These are phyloP conservation scores for Xanthostigma xanthostigma DNA, from an alignment of 2,888 invertebrate genomes.

Conservation along the genomic window DNA sequence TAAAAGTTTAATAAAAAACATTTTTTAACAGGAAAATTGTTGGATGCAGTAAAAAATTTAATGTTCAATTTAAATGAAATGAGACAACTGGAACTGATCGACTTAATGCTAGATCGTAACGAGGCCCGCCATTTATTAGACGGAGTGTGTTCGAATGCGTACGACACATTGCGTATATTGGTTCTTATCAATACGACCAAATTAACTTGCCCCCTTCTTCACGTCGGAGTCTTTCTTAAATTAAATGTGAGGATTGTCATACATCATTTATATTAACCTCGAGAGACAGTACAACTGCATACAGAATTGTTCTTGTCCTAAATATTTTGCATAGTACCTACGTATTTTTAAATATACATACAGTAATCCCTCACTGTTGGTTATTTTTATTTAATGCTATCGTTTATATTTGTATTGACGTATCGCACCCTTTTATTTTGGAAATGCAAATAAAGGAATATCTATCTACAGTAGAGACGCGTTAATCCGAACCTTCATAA, in stretches of 20 bases:
- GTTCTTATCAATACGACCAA: conserved; percentile 62
- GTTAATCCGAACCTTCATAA: no score
- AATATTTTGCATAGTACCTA: no score
- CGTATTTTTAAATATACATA: no score
- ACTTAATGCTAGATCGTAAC: conserved; percentile 56
- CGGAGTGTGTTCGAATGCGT: conserved; percentile 50
- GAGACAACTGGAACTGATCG: conserved; percentile 47
- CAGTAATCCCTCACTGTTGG: no score
- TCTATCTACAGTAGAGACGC: no score
- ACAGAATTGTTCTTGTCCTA: no score
- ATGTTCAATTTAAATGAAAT: conserved; percentile 49
- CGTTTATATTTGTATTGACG: no score
- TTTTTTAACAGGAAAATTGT: conserved; percentile 33
- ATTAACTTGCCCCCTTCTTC: conserved; percentile 49
- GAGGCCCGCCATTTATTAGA: conserved; percentile 58
- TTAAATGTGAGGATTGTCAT: conserved; percentile 34
- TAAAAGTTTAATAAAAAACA: neutral
- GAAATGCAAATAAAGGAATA: no score
- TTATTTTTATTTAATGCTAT: no score
- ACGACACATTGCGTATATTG: conserved; percentile 43
- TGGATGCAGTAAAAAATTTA: conserved; percentile 49
- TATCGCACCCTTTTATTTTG: no score
- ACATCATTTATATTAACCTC: conserved; percentile 1
- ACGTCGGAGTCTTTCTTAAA: conserved; percentile 61
- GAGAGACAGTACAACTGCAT: neutral